Conservation (phyloP, 30 jellyfish, hydroid and myxozoan species). For the Nemopilema nomurai region DNA sequence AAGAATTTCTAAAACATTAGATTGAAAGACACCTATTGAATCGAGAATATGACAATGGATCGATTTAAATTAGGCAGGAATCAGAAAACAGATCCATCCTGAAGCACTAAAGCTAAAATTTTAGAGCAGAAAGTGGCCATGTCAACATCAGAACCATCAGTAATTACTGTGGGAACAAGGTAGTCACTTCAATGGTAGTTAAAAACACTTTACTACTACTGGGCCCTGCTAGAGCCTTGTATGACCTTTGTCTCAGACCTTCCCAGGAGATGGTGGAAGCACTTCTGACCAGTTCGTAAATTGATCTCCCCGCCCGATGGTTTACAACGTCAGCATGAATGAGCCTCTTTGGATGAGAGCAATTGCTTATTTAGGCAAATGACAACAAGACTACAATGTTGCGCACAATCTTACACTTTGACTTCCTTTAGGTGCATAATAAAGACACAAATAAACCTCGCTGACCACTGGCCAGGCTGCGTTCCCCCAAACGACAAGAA, state of each 20-base stretch:
- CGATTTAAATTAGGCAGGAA: no score
- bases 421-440: conserved; percentile 44
- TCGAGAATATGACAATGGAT: no score
- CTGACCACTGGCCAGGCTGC: conserved; percentile 67
- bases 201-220: conserved; percentile 67
- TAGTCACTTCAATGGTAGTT: no score
- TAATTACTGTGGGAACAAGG: no score
- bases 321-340: neutral
- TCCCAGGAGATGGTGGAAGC: conserved; percentile 74
- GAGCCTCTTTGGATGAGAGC: neutral
- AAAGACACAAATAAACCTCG: conserved; percentile 42
- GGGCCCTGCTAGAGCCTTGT: conserved; percentile 79
- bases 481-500: conserved; percentile 9
- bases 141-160: no score
- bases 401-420: neutral
- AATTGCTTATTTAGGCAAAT: neutral
- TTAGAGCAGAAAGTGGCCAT: no score
- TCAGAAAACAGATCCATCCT: no score
- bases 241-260: conserved; percentile 87
- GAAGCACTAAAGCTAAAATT: no score
- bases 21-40: no score
- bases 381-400: no score
- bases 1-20: no score
- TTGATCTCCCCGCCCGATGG: neutral
- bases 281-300: conserved; percentile 62